These are phyloP conservation scores for Cebidichthys violaceus DNA, from an alignment of 2,113 vertebrate species.

Conservation along the genomic window DNA sequence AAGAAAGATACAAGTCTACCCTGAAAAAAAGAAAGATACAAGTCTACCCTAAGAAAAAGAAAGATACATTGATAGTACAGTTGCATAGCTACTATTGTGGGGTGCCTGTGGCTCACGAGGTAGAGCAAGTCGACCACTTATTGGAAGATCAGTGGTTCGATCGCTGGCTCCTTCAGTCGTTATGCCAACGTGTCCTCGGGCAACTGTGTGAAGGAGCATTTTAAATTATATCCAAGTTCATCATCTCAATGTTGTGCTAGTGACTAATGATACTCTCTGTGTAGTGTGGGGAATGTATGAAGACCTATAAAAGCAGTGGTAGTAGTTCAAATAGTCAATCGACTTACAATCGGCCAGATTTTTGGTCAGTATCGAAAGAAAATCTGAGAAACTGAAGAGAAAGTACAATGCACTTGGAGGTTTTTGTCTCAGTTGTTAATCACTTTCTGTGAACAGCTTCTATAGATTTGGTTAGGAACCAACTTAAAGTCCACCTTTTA, in stretches of 20 bases:
- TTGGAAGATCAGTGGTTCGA: background rate
- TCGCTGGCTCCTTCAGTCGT: background rate
- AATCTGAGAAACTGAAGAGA: background rate
- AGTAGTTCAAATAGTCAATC: background rate
- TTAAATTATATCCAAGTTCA: background rate
- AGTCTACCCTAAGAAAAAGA: conserved; percentile 6
- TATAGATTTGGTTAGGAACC: background rate
- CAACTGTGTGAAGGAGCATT: background rate
- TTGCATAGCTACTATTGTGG: background rate
- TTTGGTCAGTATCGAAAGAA: background rate
- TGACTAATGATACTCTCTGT: conserved; percentile 13
- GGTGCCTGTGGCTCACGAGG: background rate
- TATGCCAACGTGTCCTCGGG: background rate
- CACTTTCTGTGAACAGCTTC: background rate
- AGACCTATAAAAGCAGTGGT: background rate
- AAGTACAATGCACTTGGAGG: background rate
- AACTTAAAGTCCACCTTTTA: background rate
- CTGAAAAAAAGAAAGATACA: background rate
- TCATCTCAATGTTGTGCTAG: background rate
- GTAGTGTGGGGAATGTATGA: conserved; percentile 1
- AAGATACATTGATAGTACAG: background rate
- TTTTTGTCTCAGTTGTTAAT: background rate
- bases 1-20: too few species aligned
- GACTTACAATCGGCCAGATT: background rate
- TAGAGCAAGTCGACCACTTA: background rate